Base-by-base conservation (phyloP, 1,140 invertebrate species). In the Papilio helenus region DNA sequence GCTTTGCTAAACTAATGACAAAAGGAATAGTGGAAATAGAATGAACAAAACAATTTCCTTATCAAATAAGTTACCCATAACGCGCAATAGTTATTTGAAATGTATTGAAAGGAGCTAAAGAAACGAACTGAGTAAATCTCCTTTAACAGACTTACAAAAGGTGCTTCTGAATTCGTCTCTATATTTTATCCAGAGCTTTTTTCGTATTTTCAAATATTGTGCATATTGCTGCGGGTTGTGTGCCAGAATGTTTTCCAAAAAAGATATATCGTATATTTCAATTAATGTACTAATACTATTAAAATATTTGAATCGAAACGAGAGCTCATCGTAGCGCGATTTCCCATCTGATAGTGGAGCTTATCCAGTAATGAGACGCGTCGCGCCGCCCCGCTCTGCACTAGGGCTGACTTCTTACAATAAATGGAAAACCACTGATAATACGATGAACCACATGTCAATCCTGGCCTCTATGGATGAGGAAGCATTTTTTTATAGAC, bases 261-360 rank as follows among this genome's bases (percentile, higher is more conserved):
- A 55, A 39, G 29, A n/a, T 34, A 20, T 55, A 55, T n/a, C 51
- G 7, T 20, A 55, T 1, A 39, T 18, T 55, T 55, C 9, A 55
- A 55, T 55, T 55, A 55, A 55, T 20, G 8, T 55, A 55, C n/a
- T 20, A 49, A 49, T 49, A 18, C 16, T 7, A 49, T 49, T 10
- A 18, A 0, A 55, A 55, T 55, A 55, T 55, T 55, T 55, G 51
- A 20, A 1, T 14, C 9, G 58, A 68, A 68, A 29, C 51, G 51
- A 68, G 26, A 68, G 16, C 23, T 29, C 61, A 68, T 68, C 23
- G 23, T 68, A 68, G 61, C 61, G 61, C 14, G 26, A 34, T 29
- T 29, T 68, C 61, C 20, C 23, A 34, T 68, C 61, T 29, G 61
- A 68, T 68, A 68, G 61, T 29, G 61, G 23, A 68, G 61, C 61